These are phyloP conservation scores for Daphoenositta chrysoptera DNA, from an alignment of 2,113 vertebrate species.

Conservation along the genomic window DNA sequence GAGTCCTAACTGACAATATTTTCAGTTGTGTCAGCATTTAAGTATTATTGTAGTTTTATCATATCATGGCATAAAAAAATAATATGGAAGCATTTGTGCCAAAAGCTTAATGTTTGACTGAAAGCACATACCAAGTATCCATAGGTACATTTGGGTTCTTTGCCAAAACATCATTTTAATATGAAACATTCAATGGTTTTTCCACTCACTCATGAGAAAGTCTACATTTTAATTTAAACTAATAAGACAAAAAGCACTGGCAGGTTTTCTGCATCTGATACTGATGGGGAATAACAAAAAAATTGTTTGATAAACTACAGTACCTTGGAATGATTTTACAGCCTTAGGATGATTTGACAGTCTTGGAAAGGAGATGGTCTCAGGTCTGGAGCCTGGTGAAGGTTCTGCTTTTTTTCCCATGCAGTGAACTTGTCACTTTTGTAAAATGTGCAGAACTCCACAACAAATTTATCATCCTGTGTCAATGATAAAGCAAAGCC, in stretches of 20 bases:
- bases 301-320: constrained; percentile 24
- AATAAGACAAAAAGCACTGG: not conserved
- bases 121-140: constrained; percentile 15
- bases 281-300: not conserved
- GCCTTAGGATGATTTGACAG: not conserved
- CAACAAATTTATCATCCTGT: not conserved
- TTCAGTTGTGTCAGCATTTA: constrained; percentile 70
- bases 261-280: constrained; percentile 34
- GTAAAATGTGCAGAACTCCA: not conserved
- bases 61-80: constrained; percentile 17
- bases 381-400: not conserved
- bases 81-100: not conserved
- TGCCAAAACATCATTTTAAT: constrained; percentile 9
- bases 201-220: not conserved
- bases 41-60: constrained; percentile 65
- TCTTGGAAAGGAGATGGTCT: not conserved
- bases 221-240: constrained; percentile 25
- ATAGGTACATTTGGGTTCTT: not conserved
- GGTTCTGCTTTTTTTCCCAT: not conserved
- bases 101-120: constrained; percentile 21
- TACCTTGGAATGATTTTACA: not conserved
- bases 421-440: not conserved
- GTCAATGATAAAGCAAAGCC: not conserved
- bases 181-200: constrained; percentile 18
- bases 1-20: constrained; percentile 68